Conservation (phyloP, 1,140 invertebrate genomes). For the Brachionus rubens region DNA sequence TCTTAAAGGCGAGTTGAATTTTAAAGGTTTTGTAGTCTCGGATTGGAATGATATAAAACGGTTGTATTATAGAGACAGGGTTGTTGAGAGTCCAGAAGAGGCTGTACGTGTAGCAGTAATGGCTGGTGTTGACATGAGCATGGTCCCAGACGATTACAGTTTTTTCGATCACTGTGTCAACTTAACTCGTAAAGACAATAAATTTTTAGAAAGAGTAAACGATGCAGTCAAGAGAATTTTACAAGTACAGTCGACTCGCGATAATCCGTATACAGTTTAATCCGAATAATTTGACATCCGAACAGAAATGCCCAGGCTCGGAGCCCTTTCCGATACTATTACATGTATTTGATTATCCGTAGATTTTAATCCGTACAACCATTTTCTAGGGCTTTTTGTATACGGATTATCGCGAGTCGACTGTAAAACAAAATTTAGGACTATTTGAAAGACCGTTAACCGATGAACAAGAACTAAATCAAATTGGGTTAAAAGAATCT, state of each 20-base stretch:
- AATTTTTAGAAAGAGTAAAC: background rate
- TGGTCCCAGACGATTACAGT: background rate
- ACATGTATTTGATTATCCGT: too few relatives aligned
- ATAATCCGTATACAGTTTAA: too few relatives aligned
- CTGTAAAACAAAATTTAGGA: conserved; percentile 13
- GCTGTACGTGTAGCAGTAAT: conserved; percentile 6
- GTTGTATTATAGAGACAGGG: background rate
- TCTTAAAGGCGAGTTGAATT: conserved; percentile 11
- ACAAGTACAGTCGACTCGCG: too few relatives aligned
- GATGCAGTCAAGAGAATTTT: background rate
- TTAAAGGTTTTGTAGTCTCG: conserved; percentile 10
- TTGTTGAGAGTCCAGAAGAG: conserved; percentile 13
- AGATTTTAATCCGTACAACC: too few relatives aligned
- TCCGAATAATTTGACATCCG: too few relatives aligned
- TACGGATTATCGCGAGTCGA: too few relatives aligned
- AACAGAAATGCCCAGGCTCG: too few relatives aligned
- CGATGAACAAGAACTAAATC: background rate
- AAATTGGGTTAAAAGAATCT: background rate
- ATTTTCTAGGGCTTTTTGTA: too few relatives aligned
- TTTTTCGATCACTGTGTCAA: background rate
- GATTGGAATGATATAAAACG: conserved; percentile 18
- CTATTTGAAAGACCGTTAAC: conserved; percentile 1
- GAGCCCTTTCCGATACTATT: too few relatives aligned
- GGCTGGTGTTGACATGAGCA: conserved; percentile 26
- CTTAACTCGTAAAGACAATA: background rate